Evolutionary conservation across 2,888 invertebrate genomes (phyloP), one percentile per base, ranked within the genome.

Genomic region (Gandaritis pyraliata): DNA sequence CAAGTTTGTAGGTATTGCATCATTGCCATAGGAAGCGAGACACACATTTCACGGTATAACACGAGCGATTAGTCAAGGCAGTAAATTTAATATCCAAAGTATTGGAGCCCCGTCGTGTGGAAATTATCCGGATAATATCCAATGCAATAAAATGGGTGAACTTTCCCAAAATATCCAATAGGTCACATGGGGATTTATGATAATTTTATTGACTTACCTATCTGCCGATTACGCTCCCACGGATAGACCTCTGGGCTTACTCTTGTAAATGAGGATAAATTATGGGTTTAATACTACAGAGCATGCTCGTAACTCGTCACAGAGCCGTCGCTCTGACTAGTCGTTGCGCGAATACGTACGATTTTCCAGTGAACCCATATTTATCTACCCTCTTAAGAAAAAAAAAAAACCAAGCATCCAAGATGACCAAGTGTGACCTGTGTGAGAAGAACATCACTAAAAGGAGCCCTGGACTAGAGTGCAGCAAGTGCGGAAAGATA

Each of bases 11-110:
- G 43, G 39, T 61, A 60, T 71, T 71, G 69, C 71, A 71, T 71
- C 71, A 71, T 63, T 67, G 66, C 53, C 67, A 66, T 50, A 65
- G 72, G 73, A 77, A 73, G 73, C 68, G 64, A 69, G 73, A 70
- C 72, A 71, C 73, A 75, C 74, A 81, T 80, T 81, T 77, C 74
- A 81, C 75, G 74, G 78, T 70, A 64, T 74, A 77, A 74, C 72
- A 65, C 69, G 71, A 69, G 73, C 76, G 79, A 84, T 86, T 85
- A 76, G 83, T 73, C 67, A 71, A 70, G 77, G 79, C 70, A 71
- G 78, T 84, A 81, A 81, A 81, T 78, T 80, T 80, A 78, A 82
- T 78, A 81, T 74, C 78, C 81, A 70, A 74, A 66, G 69, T 75
- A 79, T 81, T 77, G 77, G 73, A 70, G 75, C 58, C 68, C 68